phyloP scores from a whole-genome alignment of 2,797 vertebrate species.

The Tiaroga cobitis region DNA sequence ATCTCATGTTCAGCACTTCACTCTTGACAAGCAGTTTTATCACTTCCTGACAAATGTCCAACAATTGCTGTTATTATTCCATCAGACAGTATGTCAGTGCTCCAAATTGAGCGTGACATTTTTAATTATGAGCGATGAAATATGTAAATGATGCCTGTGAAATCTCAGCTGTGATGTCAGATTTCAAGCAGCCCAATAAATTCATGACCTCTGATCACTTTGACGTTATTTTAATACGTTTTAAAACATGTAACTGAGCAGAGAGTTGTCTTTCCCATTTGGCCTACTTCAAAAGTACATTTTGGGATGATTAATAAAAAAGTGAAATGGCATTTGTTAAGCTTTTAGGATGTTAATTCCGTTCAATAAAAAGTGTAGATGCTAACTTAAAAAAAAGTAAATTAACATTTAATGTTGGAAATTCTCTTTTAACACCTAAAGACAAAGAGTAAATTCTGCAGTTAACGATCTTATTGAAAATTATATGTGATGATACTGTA shows the following conservation, averaged over 20 bases:
- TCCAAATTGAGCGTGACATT: not conserved
- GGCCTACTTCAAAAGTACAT: slow-evolving; percentile 29
- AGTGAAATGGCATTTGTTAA: slow-evolving; percentile 48
- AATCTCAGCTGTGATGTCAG: not conserved
- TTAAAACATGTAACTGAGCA: not conserved
- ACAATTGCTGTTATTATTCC: slow-evolving; percentile 19
- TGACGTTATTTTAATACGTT: not conserved
- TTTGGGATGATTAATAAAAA: slow-evolving; percentile 30
- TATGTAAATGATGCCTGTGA: slow-evolving; percentile 46
- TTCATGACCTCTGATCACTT: not conserved
- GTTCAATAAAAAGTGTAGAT: not conserved
- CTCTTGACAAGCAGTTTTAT: not conserved
- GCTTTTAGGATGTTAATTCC: slow-evolving; percentile 19
- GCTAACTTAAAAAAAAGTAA: not conserved
- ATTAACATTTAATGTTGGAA: not conserved
- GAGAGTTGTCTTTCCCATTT: not conserved
- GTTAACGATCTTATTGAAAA: not conserved
- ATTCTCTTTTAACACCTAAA: not conserved
- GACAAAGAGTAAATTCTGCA: not conserved
- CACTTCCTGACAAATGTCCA: not conserved
- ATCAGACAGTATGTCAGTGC: not conserved
- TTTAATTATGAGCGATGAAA: slow-evolving; percentile 32
- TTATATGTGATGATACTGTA: not conserved
- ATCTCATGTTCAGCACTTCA: not conserved
- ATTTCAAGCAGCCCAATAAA: slow-evolving; percentile 42